Conservation (phyloP, 2,888 invertebrate species). For the Osmoderma eremita region DNA sequence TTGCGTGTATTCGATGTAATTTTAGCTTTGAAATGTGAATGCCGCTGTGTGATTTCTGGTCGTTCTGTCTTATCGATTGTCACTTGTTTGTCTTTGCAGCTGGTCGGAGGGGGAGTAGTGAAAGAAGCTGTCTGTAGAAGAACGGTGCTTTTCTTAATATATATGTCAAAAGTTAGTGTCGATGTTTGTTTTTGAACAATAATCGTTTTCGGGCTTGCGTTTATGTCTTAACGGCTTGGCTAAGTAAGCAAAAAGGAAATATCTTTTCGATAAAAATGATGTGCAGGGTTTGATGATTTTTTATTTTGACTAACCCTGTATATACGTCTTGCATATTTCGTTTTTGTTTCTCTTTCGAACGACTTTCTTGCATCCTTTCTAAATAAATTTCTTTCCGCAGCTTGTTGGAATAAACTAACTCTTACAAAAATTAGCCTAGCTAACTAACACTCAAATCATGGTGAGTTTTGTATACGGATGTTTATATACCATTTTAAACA, state of each 20-base stretch:
- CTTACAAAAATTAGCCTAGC: background rate
- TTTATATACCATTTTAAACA: no score
- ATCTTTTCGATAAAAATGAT: no score
- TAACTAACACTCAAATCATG: background rate
- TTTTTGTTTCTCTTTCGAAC: background rate
- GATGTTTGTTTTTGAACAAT: background rate
- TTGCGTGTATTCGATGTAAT: background rate
- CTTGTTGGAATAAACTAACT: background rate
- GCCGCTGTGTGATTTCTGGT: background rate
- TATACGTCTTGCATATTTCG: background rate
- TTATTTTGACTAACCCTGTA: no score
- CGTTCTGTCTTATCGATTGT: background rate
- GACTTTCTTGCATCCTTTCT: background rate
- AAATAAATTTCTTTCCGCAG: slow-evolving; percentile 3
- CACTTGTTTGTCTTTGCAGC: slow-evolving; percentile 31
- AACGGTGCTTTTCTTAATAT: slow-evolving; percentile 2
- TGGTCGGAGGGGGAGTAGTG: slow-evolving; percentile 11
- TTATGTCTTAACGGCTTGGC: background rate
- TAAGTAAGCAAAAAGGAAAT: background rate
- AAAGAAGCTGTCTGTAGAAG: background rate
- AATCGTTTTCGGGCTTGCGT: no score
- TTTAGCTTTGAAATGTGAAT: background rate
- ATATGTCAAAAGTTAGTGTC: background rate
- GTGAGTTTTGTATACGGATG: background rate
- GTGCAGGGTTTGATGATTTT: no score